Conservation (phyloP, 2,113 vertebrate species). For the Chloropsis cyanopogon region DNA sequence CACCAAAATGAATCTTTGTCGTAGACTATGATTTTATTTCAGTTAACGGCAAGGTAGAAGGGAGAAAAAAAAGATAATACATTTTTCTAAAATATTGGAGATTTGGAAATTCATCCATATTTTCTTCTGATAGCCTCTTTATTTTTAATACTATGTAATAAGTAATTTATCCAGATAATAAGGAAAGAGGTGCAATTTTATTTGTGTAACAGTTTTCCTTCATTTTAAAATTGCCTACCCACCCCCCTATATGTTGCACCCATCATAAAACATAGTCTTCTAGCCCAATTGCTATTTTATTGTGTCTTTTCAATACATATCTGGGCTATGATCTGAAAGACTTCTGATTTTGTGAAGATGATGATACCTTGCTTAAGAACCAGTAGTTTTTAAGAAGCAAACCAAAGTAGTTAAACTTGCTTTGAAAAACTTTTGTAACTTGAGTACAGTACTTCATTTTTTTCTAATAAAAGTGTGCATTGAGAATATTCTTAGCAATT, state of each 20-base stretch:
- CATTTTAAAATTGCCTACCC: background rate
- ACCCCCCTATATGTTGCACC: accelerated
- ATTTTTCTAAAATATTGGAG: background rate
- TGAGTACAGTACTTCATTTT: background rate
- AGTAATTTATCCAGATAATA: background rate
- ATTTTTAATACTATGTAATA: background rate
- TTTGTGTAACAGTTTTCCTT: background rate
- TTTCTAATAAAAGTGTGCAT: background rate
- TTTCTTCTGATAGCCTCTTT: background rate
- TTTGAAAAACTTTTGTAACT: background rate
- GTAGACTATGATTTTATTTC: background rate
- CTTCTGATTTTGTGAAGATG: background rate
- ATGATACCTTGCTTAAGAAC: background rate
- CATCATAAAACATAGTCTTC: background rate
- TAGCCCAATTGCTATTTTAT: background rate
- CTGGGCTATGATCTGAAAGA: background rate
- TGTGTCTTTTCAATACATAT: background rate
- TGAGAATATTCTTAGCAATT: background rate
- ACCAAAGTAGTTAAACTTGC: background rate
- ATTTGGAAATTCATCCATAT: background rate
- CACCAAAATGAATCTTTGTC: background rate
- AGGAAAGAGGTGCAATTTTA: background rate
- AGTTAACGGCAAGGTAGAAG: background rate
- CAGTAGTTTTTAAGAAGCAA: background rate
- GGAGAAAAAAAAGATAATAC: background rate